Conservation (phyloP, 2,113 vertebrate genomes). For the Carollia perspicillata region DNA sequence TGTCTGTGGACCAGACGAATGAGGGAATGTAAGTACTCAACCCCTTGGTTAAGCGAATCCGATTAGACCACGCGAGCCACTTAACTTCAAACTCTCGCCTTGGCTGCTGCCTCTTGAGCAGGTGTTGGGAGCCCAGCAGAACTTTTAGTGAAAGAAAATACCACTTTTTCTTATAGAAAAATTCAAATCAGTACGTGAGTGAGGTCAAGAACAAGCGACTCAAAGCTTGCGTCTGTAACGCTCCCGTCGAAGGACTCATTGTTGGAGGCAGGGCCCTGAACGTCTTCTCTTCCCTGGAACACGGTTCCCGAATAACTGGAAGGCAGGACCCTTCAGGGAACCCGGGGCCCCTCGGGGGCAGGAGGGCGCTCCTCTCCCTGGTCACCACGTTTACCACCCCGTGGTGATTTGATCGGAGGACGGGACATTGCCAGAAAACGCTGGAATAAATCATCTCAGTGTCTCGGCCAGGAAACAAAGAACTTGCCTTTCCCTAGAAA, state of each 20-base stretch:
- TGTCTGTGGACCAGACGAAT: background rate
- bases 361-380: background rate
- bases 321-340: background rate
- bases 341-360: background rate
- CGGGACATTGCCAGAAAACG: background rate
- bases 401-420: background rate
- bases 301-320: background rate
- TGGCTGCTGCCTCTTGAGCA: background rate
- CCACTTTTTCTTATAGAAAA: background rate
- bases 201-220: background rate
- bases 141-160: background rate
- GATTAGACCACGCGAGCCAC: background rate
- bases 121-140: background rate
- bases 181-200: background rate
- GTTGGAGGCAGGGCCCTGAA: background rate
- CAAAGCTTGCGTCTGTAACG: background rate
- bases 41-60: fast-evolving
- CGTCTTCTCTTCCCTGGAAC: background rate
- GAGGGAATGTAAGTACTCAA: background rate
- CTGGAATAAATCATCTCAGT: background rate
- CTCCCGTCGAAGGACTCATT: background rate
- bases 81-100: background rate
- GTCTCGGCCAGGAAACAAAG: background rate
- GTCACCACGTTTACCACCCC: fast-evolving
- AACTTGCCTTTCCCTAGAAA: background rate